Evolutionary conservation across 1,140 invertebrate species (phyloP).

Genomic region (Brachionus koreanus): DNA sequence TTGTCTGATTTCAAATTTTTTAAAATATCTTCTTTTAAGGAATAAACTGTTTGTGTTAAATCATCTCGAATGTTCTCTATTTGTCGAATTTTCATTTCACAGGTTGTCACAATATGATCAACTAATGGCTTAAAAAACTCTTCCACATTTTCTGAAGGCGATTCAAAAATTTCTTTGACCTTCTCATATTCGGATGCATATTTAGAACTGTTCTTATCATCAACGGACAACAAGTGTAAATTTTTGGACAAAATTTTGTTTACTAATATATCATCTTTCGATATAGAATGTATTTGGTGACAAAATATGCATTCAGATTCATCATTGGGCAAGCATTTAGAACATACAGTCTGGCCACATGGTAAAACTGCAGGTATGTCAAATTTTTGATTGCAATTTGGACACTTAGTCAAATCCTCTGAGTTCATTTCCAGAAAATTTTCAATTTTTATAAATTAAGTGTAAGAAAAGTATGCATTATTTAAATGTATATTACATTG

Average conservation of each 20-base stretch:
- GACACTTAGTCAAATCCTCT: not conserved
- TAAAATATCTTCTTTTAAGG: not conserved
- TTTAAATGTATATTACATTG: too few species aligned
- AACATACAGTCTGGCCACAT: not conserved
- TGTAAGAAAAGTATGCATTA: not conserved
- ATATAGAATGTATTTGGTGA: not conserved
- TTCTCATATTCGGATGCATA: not conserved
- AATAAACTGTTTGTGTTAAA: not conserved
- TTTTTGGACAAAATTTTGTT: not conserved
- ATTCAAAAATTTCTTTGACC: not conserved
- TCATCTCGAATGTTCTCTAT: not conserved
- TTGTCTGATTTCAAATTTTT: not conserved
- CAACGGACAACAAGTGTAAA: not conserved
- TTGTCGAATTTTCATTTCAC: conserved; percentile 3
- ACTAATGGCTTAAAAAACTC: not conserved
- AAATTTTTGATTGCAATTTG: not conserved
- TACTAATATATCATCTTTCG: not conserved
- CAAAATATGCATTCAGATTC: not conserved
- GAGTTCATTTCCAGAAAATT: not conserved
- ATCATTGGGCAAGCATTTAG: not conserved
- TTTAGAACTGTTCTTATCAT: not conserved
- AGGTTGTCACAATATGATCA: not conserved
- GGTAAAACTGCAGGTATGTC: not conserved
- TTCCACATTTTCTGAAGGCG: not conserved
- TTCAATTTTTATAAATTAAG: not conserved